These are phyloP conservation scores for Rhyacichthys aspro DNA, from an alignment of 2,797 vertebrate species.

Conservation along the genomic window DNA sequence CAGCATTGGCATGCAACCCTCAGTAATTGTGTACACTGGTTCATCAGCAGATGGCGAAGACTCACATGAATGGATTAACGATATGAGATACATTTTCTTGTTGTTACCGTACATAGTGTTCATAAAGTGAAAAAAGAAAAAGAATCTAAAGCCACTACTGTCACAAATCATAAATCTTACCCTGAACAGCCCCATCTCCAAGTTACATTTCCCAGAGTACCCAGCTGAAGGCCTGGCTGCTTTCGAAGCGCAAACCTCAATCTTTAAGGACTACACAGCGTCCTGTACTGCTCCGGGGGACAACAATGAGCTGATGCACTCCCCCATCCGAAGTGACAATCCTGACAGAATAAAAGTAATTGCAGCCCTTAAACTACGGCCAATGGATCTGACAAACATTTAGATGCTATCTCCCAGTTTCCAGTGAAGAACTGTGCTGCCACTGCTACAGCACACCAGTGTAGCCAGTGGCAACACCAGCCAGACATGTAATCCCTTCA, in stretches of 20 bases:
- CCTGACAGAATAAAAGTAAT: slow-evolving; percentile 82
- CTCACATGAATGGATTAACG: neutral
- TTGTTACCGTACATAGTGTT: neutral
- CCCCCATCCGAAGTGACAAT: slow-evolving; percentile 80
- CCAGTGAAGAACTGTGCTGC: slow-evolving; percentile 72
- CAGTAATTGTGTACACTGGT: slow-evolving; percentile 7
- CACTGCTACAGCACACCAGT: slow-evolving; percentile 63
- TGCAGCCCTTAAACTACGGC: slow-evolving; percentile 71
- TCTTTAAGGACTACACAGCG: slow-evolving; percentile 58
- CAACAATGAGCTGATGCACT: slow-evolving; percentile 68
- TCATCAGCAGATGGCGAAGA: slow-evolving; percentile 5
- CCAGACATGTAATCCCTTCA: slow-evolving; percentile 78
- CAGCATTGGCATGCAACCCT: slow-evolving; percentile 1
- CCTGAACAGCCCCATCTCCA: slow-evolving; percentile 24
- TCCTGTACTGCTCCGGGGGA: slow-evolving; percentile 72
- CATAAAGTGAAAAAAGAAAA: neutral
- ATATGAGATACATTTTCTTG: neutral
- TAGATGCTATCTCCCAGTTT: slow-evolving; percentile 82
- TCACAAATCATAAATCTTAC: slow-evolving; percentile 36
- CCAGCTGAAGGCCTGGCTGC: slow-evolving; percentile 42
- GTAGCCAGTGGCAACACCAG: slow-evolving; percentile 80
- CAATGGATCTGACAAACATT: slow-evolving; percentile 84
- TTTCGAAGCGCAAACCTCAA: slow-evolving; percentile 35
- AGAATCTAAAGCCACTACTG: slow-evolving; percentile 11
- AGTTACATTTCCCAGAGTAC: slow-evolving; percentile 47